Percentiles rank a stretch among this genome's conserved stretches.
Conservation (phyloP, 2,888 invertebrate species). For the Neoaliturus tenellus region DNA sequence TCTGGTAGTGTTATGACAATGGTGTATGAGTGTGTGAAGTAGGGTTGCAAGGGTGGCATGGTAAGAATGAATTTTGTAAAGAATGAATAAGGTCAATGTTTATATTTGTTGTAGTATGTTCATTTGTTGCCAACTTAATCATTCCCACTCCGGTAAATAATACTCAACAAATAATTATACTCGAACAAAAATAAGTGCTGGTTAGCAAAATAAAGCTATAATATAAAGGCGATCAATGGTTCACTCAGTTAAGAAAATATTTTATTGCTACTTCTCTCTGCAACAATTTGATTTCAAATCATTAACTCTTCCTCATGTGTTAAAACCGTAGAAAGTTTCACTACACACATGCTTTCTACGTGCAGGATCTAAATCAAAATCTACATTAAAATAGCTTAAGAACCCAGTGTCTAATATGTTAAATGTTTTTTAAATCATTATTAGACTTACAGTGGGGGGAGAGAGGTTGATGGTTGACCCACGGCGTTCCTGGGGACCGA, state of each 20-base stretch:
- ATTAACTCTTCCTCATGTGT: neutral
- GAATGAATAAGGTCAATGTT: too few relatives aligned
- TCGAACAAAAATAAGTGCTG: neutral
- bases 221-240: neutral
- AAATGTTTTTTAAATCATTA: too few relatives aligned
- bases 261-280: too few relatives aligned
- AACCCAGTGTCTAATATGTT: too few relatives aligned
- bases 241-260: neutral
- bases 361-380: too few relatives aligned
- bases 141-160: neutral
- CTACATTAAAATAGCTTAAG: too few relatives aligned
- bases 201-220: neutral
- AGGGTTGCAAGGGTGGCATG: neutral
- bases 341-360: neutral
- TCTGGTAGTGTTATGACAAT: constrained; percentile 6
- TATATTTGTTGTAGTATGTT: constrained; percentile 18
- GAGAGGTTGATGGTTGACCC: constrained; percentile 90
- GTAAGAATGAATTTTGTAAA: neutral
- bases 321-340: neutral
- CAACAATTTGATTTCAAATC: too few relatives aligned
- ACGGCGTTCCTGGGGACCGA: constrained; percentile 92
- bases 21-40: constrained; percentile 14
- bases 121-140: neutral
- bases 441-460: constrained; percentile 90
- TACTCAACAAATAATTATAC: neutral